Base-by-base conservation (phyloP, 2,888 invertebrate species). In the Sarcophaga subvicina region DNA sequence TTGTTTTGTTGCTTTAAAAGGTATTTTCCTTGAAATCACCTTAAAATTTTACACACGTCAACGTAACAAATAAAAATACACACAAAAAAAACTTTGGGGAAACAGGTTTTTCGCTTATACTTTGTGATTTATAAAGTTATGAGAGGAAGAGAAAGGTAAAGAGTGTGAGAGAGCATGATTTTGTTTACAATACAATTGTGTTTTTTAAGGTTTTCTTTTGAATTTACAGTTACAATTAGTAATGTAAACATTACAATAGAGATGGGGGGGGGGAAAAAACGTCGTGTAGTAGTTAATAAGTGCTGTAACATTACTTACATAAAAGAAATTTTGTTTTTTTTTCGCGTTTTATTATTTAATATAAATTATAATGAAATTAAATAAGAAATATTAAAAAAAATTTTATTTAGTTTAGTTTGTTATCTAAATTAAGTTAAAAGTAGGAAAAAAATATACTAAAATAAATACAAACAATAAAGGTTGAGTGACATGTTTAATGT, bases 401-500 rank as follows among this genome's bases (percentile, higher is more conserved):
- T 37, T 14, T 37, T 67, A 75, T 69, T 81, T 75, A 54, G 20
- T 70, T 22, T 49, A 75, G 73, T 75, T 75, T 37, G 54, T 82
- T 82, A 59, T 70, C 81, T 70, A n/a, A 62, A 47, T 81, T 62
- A 78, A 82, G 79, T 82, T 82, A 85, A 82, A 67, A 71, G 59
- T 67, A 37, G 14, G 2, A 81, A 63, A 70, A 47, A 14, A 79
- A 47, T 11, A 14, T 3, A 37, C 10, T 37, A 71, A 62, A 45
- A 62, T 37, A 78, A 62, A 59, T 67, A 59, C 37, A 64, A 62
- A 27, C 47, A 77, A 25, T 4, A 67, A 37, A 37, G 75, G 70
- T 59, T 78, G 82, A 86, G 80, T 86, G 86, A 86, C 86, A 80
- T 77, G 62, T 86, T 86, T 80, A 81, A 76, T 77, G 72, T 63